Evolutionary conservation across 2,888 invertebrate genomes (phyloP).

Genomic region (Malthinus flaveolus): DNA sequence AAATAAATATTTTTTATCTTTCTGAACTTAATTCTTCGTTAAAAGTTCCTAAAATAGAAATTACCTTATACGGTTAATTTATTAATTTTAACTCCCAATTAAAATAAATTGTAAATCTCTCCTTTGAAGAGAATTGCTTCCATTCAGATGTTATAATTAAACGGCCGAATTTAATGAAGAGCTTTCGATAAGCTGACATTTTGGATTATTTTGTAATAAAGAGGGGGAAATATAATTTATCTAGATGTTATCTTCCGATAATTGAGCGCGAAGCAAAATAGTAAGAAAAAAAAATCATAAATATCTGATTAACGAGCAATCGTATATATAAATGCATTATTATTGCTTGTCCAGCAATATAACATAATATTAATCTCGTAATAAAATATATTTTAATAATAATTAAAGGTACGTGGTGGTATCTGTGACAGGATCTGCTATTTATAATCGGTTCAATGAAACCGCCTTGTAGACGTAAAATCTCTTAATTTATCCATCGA

Average conservation of each 20-base stretch:
- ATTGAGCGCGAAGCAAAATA: not conserved
- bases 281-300: conserved; percentile 22
- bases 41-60: conserved; percentile 5
- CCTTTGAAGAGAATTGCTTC: not conserved
- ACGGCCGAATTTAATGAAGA: conserved; percentile 1
- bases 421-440: conserved; percentile 35
- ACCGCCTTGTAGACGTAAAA: conserved; percentile 28
- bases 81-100: conserved; percentile 11
- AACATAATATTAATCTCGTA: conserved; percentile 37
- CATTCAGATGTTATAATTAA: conserved; percentile 2
- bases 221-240: no score
- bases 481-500: conserved; percentile 26
- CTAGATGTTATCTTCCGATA: not conserved
- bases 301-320: conserved; percentile 33
- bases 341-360: conserved; percentile 30
- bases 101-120: conserved; percentile 14
- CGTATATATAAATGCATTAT: conserved; percentile 34
- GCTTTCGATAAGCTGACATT: not conserved
- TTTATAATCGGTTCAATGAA: conserved; percentile 35
- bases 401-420: conserved; percentile 30
- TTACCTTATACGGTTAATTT: conserved; percentile 7
- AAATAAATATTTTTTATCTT: no score
- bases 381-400: conserved; percentile 34
- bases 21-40: not conserved
- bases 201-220: no score